Base-by-base conservation (phyloP, 2,797 vertebrate species). In the Hypotaenidia philippensis region DNA sequence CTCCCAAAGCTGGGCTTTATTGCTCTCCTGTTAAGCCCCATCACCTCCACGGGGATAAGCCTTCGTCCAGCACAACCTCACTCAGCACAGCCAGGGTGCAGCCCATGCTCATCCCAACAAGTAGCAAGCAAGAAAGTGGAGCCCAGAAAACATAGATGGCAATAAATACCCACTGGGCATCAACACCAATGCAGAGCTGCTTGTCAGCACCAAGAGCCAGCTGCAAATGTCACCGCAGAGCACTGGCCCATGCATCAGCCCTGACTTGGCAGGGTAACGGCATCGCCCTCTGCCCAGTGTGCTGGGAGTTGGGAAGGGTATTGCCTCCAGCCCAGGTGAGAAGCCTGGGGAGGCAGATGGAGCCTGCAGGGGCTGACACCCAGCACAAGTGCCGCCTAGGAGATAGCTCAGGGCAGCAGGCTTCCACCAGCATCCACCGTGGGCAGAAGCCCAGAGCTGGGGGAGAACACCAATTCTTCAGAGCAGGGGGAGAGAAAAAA, bases 101-200 rank as follows among this genome's bases (percentile, higher is more conserved):
- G 63, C 32, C 26, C 45, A 29, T 22, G 38, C 34, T 79, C 53
- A 79, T 25, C 64, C 57, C 74, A 57, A 20, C 41, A 60, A 74
- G 81, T 32, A 59, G 11, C 13, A 60, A 81, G 85, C 1, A 4
- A 76, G 52, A 64, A 77, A 92, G 69, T 17, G 36, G 45, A 76
- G 41, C 36, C 19, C 40, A 50, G 40, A 50, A 50, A 18, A 22
- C 21, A 41, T 5, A 84, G 61, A 76, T 7, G 44, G 78, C n/a
- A 82, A 90, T 55, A 93, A 93, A 83, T 41, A 89, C 59, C 44
- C 52, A n/a, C 2, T 10, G 65, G 47, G 32, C 25, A 70, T 45
- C 6, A 10, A 55, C 53, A 77, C 82, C 36, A 83, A 90, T 29
- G 25, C 70, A 94, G 66, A 93, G 74, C 50, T 64, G 86, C 56